Evolutionary conservation across 2,113 vertebrate genomes (phyloP).

Genomic region (Hylia prasina): DNA sequence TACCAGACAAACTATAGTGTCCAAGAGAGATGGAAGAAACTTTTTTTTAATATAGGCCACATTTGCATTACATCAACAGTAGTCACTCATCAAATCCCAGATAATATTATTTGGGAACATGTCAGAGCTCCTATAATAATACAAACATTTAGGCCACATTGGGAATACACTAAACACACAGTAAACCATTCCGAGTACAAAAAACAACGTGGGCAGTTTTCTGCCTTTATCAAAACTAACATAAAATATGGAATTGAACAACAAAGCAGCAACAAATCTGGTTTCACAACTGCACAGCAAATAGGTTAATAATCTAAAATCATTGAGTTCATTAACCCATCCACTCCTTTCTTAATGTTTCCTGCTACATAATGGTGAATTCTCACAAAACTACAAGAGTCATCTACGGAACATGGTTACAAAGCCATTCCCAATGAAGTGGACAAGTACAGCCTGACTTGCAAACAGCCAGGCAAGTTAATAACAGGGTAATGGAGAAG

Average conservation of each 20-base stretch:
- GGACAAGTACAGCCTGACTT: not conserved
- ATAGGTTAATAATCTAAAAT: not conserved
- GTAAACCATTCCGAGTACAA: not conserved
- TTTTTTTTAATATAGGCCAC: not conserved
- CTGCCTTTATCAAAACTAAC: not conserved
- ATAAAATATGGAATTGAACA: not conserved
- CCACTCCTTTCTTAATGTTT: not conserved
- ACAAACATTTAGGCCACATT: not conserved
- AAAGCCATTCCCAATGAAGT: not conserved
- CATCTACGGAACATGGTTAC: not conserved
- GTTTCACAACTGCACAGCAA: not conserved
- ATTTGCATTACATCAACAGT: not conserved
- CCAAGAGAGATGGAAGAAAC: not conserved
- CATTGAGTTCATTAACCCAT: not conserved
- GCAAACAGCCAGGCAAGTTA: not conserved
- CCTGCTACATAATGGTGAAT: not conserved
- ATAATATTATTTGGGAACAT: constrained; percentile 30
- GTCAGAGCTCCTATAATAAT: constrained; percentile 4
- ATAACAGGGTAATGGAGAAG: not conserved
- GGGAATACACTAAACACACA: not conserved
- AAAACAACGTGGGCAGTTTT: not conserved
- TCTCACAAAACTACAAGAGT: not conserved
- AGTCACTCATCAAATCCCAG: constrained; percentile 7
- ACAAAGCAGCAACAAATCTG: not conserved
- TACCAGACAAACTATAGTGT: not conserved